phyloP scores from a whole-genome alignment of 1,140 invertebrate species.

The Drosophila orena region DNA sequence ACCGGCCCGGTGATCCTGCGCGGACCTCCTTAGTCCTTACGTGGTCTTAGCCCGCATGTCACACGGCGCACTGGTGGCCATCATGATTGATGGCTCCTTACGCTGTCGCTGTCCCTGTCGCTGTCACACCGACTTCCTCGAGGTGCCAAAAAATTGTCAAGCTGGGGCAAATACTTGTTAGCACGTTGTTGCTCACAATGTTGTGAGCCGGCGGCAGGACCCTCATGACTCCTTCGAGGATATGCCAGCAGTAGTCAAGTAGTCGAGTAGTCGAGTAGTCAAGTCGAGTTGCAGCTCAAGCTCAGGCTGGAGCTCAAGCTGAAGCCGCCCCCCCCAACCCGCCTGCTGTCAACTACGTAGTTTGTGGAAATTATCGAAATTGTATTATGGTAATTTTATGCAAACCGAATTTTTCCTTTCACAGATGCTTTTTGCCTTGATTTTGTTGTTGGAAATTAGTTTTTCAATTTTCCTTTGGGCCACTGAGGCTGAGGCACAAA shows the following conservation, averaged over 20 bases:
- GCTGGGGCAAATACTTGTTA: conserved; percentile 46
- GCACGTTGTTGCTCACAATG: conserved; percentile 45
- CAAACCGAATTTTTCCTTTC: conserved; percentile 60
- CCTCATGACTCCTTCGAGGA: conserved; percentile 5
- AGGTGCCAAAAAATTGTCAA: conserved; percentile 39
- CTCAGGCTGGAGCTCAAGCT: too few relatives aligned
- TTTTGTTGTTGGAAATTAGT: conserved; percentile 73
- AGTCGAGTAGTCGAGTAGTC: conserved; percentile 45
- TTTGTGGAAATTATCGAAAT: conserved; percentile 72
- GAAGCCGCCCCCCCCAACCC: neutral
- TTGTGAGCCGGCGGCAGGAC: neutral
- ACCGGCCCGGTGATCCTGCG: conserved; percentile 3
- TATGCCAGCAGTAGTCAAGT: conserved; percentile 28
- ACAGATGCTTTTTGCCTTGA: conserved; percentile 54
- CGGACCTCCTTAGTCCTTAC: neutral
- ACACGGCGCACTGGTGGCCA: conserved; percentile 8
- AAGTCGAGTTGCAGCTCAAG: conserved; percentile 45
- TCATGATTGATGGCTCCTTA: conserved; percentile 41
- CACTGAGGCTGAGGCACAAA: neutral
- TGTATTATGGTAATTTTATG: conserved; percentile 76
- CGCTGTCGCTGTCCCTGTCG: conserved; percentile 21
- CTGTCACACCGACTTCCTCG: conserved; percentile 24
- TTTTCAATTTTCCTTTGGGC: conserved; percentile 72
- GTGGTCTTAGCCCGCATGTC: conserved; percentile 31
- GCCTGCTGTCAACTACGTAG: conserved; percentile 31